Conservation (phyloP, 2,888 invertebrate species). For the Scrobipalpa atriplicella region DNA sequence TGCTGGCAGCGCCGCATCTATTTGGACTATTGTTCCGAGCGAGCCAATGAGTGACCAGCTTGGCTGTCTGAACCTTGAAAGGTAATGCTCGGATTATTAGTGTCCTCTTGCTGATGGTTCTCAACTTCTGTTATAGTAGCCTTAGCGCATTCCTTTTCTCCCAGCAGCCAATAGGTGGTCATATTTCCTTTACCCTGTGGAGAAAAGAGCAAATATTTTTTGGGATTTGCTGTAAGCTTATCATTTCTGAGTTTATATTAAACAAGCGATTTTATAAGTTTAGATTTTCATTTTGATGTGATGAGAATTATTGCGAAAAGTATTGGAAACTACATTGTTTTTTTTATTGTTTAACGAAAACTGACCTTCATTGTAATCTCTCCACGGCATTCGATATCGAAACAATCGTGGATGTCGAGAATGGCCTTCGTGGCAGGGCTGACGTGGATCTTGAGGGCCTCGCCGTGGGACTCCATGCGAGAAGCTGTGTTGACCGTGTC, state of each 20-base stretch:
- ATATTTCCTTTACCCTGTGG: conserved; percentile 93
- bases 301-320: conserved; percentile 29
- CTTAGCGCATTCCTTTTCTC: conserved; percentile 80
- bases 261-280: no score
- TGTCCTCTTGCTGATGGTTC: background rate
- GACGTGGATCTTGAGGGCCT: conserved; percentile 95
- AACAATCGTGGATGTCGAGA: conserved; percentile 92
- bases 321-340: no score
- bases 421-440: conserved; percentile 94
- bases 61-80: conserved; percentile 78
- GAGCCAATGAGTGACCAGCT: conserved; percentile 64
- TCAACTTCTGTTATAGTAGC: background rate
- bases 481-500: conserved; percentile 96
- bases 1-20: no score
- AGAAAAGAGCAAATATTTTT: background rate
- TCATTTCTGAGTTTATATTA: no score
- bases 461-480: conserved; percentile 95
- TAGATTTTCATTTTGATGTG: no score
- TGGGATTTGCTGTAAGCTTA: background rate
- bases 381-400: conserved; percentile 92
- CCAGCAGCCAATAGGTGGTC: conserved; percentile 94
- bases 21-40: conserved; percentile 66
- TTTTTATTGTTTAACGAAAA: no score
- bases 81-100: conserved; percentile 61
- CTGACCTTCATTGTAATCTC: conserved; percentile 95